These are phyloP conservation scores for Nomada fucata DNA, from an alignment of 2,888 invertebrate genomes.

Conservation along the genomic window DNA sequence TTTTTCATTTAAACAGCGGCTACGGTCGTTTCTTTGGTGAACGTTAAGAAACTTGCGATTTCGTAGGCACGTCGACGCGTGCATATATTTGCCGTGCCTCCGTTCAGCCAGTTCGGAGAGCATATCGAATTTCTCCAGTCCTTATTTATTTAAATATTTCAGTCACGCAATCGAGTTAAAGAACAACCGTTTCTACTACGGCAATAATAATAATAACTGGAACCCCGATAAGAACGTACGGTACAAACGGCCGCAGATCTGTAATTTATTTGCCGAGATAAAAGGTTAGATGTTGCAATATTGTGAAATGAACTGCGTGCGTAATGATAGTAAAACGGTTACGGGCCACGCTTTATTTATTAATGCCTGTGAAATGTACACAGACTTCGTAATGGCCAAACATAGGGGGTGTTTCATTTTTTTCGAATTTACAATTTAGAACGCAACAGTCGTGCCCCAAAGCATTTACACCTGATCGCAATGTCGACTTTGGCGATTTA, in stretches of 20 bases:
- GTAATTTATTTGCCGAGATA: constrained; percentile 27
- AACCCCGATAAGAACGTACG: constrained; percentile 1
- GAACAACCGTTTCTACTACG: constrained; percentile 4
- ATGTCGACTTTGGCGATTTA: too few relatives aligned
- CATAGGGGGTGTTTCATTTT: neutral
- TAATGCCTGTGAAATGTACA: constrained; percentile 2
- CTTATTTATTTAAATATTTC: constrained; percentile 26
- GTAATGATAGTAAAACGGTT: constrained; percentile 7
- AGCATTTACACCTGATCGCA: too few relatives aligned
- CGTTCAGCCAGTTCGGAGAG: neutral
- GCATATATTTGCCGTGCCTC: neutral
- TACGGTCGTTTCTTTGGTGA: neutral
- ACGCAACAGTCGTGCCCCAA: too few relatives aligned
- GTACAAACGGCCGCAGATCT: constrained; percentile 23
- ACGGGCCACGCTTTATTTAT: constrained; percentile 3
- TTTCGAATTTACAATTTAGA: neutral
- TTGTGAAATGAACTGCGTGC: constrained; percentile 22
- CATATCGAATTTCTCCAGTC: neutral
- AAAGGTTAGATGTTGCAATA: constrained; percentile 32
- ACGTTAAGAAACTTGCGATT: neutral
- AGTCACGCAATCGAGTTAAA: constrained; percentile 7
- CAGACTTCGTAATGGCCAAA: neutral
- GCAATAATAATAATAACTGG: constrained; percentile 15
- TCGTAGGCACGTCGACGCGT: neutral
- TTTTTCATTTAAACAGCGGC: neutral